Evolutionary conservation across 2,888 invertebrate species (phyloP), one percentile per base, ranked within the genome.

Genomic region (Diaphora mendica): DNA sequence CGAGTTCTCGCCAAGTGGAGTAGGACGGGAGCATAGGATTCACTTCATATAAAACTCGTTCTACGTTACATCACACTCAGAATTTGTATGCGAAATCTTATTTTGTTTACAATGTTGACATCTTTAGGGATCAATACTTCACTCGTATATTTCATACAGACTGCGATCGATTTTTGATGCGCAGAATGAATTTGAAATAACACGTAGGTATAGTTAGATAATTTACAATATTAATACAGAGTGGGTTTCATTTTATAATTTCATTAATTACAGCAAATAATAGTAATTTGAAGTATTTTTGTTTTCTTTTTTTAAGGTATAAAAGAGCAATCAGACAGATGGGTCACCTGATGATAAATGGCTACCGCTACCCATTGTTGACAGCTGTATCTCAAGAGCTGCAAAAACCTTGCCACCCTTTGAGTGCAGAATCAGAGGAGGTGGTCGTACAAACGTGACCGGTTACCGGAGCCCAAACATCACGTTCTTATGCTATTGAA

Each of bases 1-100:
- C 75, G 78, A 83, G 78, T 82, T 79, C 86, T 82, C 78, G 83
- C 79, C 82, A 89, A 86, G 87, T 87, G 83, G 86, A 89, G 88
- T 87, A 86, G 88, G 82, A 79, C 88, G 82, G 78, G 82, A 83
- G 83, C 79, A 84, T 82, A 77, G 82, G 83, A 84, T 76, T 76
- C 75, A 72, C 81, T 81, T 82, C 80, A 81, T 77, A 84, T 85
- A 79, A 62, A 77, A 80, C 74, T 73, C 70, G 66, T 73, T 79
- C 71, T 77, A 55, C 68, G 67, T 67, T 64, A 76, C 35, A 70
- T 23, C n/a, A n/a, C n/a, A 35, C 30, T 68, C 64, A 64, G 62
- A 3, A 64, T 64, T 68, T 68, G 55, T 55, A 20, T 71, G 13
- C 67, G 26, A 35, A 51, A 65, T 65, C 64, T 35, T 35, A 51